Evolutionary conservation across 2,797 vertebrate genomes (phyloP).

Genomic region (Brachyrhaphis roseni): DNA sequence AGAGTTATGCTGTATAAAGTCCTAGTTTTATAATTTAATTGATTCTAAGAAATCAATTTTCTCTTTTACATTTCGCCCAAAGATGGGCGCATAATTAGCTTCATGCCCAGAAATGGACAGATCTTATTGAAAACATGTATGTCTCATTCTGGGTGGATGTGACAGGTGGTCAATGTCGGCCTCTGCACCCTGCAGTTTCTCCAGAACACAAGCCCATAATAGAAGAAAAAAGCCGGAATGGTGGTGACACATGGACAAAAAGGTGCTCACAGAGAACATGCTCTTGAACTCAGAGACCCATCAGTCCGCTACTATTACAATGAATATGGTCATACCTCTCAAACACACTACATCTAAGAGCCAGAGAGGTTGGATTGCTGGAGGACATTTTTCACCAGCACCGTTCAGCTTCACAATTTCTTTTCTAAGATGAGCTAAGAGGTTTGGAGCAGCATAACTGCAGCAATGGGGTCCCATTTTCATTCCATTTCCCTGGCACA

Average conservation of each 20-base stretch:
- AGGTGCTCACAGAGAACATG: conserved; percentile 23
- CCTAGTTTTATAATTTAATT: background rate
- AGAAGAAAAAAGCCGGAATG: background rate
- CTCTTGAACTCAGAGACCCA: conserved; percentile 28
- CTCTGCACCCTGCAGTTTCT: conserved; percentile 23
- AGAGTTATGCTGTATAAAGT: background rate
- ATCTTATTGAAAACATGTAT: conserved; percentile 7
- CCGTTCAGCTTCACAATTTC: conserved; percentile 32
- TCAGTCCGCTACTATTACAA: conserved; percentile 37
- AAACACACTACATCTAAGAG: conserved; percentile 33
- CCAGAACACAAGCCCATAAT: conserved; percentile 23
- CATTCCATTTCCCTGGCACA: conserved; percentile 31
- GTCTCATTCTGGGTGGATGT: conserved; percentile 26
- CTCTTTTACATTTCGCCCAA: background rate
- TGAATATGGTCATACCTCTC: conserved; percentile 29
- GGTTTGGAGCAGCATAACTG: conserved; percentile 53
- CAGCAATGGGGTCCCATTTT: conserved; percentile 60
- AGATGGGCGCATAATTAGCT: background rate
- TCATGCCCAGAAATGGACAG: background rate
- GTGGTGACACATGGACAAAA: conserved; percentile 35
- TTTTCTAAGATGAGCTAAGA: conserved; percentile 63
- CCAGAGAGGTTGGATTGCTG: conserved; percentile 20
- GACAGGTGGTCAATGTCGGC: conserved; percentile 50
- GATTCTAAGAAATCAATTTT: background rate
- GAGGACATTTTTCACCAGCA: conserved; percentile 44